phyloP scores from a whole-genome alignment of 2,113 vertebrate genomes.

The Platycercus adscitus region DNA sequence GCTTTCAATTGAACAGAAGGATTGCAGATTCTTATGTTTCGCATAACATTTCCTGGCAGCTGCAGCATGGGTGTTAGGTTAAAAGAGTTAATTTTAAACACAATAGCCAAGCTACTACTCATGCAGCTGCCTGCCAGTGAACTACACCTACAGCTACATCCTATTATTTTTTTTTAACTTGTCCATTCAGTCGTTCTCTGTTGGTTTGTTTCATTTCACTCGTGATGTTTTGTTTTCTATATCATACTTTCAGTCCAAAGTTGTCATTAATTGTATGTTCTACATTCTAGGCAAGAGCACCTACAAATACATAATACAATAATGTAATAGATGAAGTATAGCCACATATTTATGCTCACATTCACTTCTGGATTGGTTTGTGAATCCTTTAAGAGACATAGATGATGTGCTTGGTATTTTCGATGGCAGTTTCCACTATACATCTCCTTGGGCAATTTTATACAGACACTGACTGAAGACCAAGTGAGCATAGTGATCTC shows the following conservation, averaged over 20 bases:
- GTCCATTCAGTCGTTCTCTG: not conserved
- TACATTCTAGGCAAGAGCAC: not conserved
- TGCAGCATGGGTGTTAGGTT: not conserved
- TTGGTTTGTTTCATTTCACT: not conserved
- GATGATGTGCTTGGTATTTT: not conserved
- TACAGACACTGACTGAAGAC: not conserved
- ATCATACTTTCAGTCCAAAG: not conserved
- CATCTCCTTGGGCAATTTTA: not conserved
- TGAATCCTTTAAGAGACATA: not conserved
- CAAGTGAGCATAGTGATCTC: not conserved
- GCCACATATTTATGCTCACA: not conserved
- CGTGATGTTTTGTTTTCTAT: not conserved
- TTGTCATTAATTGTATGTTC: not conserved
- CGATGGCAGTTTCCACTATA: not conserved
- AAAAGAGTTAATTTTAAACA: not conserved
- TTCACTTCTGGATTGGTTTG: not conserved
- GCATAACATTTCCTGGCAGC: not conserved
- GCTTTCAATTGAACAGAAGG: not conserved
- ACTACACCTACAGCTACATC: not conserved
- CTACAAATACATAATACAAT: not conserved
- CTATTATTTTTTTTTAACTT: not conserved
- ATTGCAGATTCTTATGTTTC: not conserved
- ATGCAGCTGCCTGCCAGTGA: not conserved
- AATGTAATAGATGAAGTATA: not conserved
- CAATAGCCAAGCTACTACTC: not conserved